A percentile compares a stretch with the other conserved stretches of the same genome.
These are phyloP conservation scores for Cataglyphis altisquamis DNA, from an alignment of 2,888 invertebrate species.

Conservation along the genomic window DNA sequence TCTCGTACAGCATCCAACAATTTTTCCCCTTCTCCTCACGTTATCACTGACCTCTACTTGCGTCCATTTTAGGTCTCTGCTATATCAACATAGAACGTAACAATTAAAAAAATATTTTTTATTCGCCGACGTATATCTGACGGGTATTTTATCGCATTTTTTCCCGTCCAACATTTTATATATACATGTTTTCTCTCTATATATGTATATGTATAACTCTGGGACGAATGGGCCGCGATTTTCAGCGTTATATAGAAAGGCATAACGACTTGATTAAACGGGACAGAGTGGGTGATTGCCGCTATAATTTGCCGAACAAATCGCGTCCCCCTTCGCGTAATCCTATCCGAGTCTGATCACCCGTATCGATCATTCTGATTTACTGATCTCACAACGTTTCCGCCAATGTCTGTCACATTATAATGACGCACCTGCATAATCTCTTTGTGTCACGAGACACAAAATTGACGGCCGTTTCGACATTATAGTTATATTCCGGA, in stretches of 20 bases:
- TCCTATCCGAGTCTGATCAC: constrained; percentile 71
- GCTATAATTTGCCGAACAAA: constrained; percentile 77
- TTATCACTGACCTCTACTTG: constrained; percentile 22
- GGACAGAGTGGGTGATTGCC: constrained; percentile 75
- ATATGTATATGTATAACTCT: constrained; percentile 60
- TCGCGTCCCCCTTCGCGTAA: constrained; percentile 69
- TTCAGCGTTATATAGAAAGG: constrained; percentile 74
- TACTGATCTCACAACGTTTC: constrained; percentile 65
- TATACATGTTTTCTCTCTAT: neutral
- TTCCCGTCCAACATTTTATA: constrained; percentile 9
- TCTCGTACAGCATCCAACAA: neutral
- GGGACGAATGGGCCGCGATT: constrained; percentile 70
- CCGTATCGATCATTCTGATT: constrained; percentile 75
- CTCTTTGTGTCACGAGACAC: constrained; percentile 67
- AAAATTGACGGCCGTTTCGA: constrained; percentile 62
- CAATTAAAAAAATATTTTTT: constrained; percentile 72
- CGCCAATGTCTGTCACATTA: constrained; percentile 61
- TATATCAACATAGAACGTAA: constrained; percentile 34
- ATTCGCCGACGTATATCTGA: constrained; percentile 56
- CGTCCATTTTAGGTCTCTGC: constrained; percentile 35
- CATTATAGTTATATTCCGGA: constrained; percentile 65
- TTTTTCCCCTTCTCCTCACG: neutral
- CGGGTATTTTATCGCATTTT: constrained; percentile 63
- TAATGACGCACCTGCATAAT: constrained; percentile 60
- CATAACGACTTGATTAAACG: constrained; percentile 78